Evolutionary conservation across 2,113 vertebrate species (phyloP).

Genomic region (Sclerurus mexicanus): DNA sequence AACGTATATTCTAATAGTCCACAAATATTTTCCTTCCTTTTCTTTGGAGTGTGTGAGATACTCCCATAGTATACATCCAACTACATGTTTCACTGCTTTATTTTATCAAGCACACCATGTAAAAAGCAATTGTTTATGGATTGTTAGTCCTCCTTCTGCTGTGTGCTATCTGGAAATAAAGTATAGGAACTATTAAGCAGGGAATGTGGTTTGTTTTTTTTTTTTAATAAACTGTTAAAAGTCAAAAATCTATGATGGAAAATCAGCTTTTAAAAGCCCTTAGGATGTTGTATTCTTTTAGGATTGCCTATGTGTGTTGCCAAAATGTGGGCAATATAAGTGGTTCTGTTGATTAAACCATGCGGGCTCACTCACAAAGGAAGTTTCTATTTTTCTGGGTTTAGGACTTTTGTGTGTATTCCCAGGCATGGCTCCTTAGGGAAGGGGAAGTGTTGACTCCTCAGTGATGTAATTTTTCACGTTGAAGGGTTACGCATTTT

Average conservation of each 20-base stretch:
- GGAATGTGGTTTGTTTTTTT: neutral
- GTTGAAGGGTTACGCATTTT: slow-evolving; percentile 3
- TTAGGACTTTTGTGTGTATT: neutral
- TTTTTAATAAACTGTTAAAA: neutral
- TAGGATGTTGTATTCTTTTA: neutral
- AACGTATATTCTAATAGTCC: neutral
- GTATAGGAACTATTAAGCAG: neutral
- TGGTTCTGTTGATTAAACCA: neutral
- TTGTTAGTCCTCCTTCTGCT: neutral
- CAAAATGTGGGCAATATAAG: neutral
- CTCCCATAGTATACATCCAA: neutral
- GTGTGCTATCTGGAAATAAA: neutral
- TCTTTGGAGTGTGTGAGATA: neutral
- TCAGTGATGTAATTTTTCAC: slow-evolving; percentile 18
- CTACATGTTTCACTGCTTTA: neutral
- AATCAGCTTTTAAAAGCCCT: neutral
- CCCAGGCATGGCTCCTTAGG: neutral
- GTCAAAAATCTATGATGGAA: neutral
- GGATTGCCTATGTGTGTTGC: neutral
- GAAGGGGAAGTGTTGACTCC: slow-evolving; percentile 4
- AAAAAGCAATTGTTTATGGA: neutral
- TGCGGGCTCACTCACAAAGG: neutral
- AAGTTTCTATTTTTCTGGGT: neutral
- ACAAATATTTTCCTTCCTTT: rapidly evolving
- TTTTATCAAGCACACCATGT: neutral